Evolutionary conservation across 2,797 vertebrate species (phyloP).

Genomic region (Anas bahamensis): DNA sequence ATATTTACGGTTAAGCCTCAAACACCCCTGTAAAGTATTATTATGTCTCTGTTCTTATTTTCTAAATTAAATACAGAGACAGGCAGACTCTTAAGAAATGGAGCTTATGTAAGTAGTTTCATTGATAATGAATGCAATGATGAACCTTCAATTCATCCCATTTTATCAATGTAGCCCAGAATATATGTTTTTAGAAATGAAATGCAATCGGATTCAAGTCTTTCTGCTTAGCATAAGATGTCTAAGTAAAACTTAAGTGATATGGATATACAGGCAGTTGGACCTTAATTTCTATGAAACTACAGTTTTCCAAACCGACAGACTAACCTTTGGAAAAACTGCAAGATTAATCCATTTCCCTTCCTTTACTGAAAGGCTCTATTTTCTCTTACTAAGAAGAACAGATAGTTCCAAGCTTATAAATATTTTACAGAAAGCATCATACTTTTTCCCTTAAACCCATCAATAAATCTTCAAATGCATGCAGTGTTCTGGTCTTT

Average conservation of each 20-base stretch:
- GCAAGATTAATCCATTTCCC: neutral
- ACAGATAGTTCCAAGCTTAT: neutral
- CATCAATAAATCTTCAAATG: neutral
- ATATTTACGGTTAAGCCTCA: neutral
- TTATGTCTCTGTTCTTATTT: neutral
- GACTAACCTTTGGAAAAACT: neutral
- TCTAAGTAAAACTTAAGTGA: neutral
- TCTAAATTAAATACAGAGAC: neutral
- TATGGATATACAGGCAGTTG: neutral
- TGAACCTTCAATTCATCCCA: neutral
- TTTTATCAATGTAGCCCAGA: neutral
- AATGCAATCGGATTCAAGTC: neutral
- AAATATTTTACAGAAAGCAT: neutral
- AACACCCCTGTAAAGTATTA: neutral
- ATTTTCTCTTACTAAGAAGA: neutral
- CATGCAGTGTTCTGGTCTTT: neutral
- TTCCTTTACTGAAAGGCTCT: neutral
- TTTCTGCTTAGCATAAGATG: neutral
- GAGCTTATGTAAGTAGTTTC: neutral
- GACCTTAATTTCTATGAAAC: neutral
- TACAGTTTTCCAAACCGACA: neutral
- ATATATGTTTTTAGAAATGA: neutral
- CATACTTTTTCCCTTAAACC: neutral
- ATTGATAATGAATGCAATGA: neutral
- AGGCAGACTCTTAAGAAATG: neutral